A percentile compares a stretch with the other conserved stretches of the same genome.
These are phyloP conservation scores for Atlantisia rogersi DNA, from an alignment of 2,113 vertebrate genomes.

Conservation along the genomic window DNA sequence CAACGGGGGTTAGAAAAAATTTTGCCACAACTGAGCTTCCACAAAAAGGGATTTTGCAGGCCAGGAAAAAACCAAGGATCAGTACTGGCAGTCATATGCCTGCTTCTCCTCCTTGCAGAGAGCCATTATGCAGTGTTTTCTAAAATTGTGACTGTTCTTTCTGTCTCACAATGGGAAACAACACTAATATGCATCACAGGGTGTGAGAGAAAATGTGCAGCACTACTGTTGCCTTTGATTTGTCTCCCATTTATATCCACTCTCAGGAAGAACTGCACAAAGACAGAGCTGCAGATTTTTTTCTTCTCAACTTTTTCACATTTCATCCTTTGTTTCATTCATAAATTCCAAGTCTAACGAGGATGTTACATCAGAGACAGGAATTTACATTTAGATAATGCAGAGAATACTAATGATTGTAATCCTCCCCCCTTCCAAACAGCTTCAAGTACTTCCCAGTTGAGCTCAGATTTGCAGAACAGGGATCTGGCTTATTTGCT, in stretches of 20 bases:
- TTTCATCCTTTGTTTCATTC: conserved; percentile 21
- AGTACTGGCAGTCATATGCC: neutral
- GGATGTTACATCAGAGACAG: neutral
- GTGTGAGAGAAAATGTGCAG: conserved; percentile 13
- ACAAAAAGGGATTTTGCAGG: neutral
- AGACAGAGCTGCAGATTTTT: conserved; percentile 1
- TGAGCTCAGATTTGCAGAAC: neutral
- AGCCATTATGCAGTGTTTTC: conserved; percentile 38
- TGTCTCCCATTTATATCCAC: conserved; percentile 35
- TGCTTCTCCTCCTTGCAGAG: neutral
- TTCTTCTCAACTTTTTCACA: conserved; percentile 1
- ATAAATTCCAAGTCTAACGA: conserved; percentile 12
- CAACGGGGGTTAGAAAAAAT: neutral
- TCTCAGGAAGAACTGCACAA: conserved; percentile 13
- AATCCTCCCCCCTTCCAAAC: neutral
- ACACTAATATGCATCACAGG: conserved; percentile 46
- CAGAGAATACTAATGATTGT: neutral
- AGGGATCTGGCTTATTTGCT: neutral
- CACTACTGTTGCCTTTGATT: conserved; percentile 40
- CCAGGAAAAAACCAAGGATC: neutral
- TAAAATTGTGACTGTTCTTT: conserved; percentile 47
- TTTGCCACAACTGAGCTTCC: neutral
- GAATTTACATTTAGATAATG: conserved; percentile 35
- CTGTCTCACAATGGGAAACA: conserved; percentile 37
- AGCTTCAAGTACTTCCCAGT: neutral